Evolutionary conservation across 1,140 invertebrate species (phyloP), one percentile per base, ranked within the genome.

Genomic region (Plutomurus gul): DNA sequence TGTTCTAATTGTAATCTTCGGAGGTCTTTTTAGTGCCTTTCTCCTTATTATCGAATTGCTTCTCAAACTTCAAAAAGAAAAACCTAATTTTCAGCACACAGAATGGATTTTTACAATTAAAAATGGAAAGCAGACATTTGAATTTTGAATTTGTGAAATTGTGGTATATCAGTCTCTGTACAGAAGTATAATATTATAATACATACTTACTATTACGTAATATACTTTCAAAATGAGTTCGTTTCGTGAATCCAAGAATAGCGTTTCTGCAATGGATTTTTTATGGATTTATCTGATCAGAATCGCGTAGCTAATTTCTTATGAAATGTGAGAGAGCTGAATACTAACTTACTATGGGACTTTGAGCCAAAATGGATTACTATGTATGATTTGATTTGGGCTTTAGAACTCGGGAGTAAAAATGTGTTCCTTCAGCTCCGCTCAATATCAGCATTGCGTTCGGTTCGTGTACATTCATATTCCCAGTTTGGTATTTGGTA

Each of bases 371-470:
- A 39, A 40, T 72, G 36, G 36, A 72, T 72, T 39, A 40, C 37
- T 43, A 72, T 39, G 39, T 43, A 40, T 72, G 70, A 72, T 72
- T 72, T 72, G 70, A 72, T 72, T 72, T 72, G 70, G 70, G 70
- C 39, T 72, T 72, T 72, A 72, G 70, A 72, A 72, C 25, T 65
- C 27, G 7, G n/a, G 39, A 72, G 70, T 72, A 72, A 72, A 72
- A 46, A 40, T 72, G 70, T 72, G 70, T 72, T 39, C 70, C 70
- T 72, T 65, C 56, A 18, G 13, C n/a, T n/a, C n/a, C n/a, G 40
- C 25, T 43, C 65, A 71, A 22, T 71, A 10, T 71, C 13, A 43
- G 25, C 65, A 40, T 72, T 72, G 70, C 37, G 36, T 43, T 43
- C 22, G 27, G 18, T 33, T 37, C 11, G 70, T 72, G 36, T 43